Conservation (phyloP, 2,113 vertebrate species). For the Hyaena hyaena region DNA sequence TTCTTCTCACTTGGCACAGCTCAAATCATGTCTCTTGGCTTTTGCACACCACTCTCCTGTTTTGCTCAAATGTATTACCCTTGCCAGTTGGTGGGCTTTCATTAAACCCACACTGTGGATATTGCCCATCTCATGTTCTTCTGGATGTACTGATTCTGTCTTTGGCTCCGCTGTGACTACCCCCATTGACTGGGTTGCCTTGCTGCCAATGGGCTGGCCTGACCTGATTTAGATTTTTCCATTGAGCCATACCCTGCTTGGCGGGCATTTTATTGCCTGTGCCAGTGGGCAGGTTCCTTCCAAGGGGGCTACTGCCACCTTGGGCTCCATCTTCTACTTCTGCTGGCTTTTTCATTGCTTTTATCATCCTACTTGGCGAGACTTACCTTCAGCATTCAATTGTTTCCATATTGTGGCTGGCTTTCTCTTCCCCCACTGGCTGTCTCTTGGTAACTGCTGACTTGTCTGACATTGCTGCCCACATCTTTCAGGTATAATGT, state of each 20-base stretch:
- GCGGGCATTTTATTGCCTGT: neutral
- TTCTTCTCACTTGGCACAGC: neutral
- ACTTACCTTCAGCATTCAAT: neutral
- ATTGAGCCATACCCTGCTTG: neutral
- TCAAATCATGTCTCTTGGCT: slow-evolving; percentile 23
- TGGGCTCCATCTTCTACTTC: slow-evolving; percentile 45
- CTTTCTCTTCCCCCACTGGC: neutral
- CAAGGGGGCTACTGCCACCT: slow-evolving; percentile 33
- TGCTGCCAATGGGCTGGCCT: slow-evolving; percentile 17
- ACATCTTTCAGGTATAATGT: neutral
- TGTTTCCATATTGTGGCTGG: neutral
- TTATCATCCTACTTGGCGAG: slow-evolving; percentile 21
- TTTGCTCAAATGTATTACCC: slow-evolving; percentile 36
- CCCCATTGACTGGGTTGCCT: neutral
- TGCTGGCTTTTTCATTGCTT: neutral
- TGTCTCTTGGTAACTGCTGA: neutral
- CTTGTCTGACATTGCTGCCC: neutral
- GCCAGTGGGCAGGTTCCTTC: slow-evolving; percentile 24
- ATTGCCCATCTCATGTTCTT: neutral
- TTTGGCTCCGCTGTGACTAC: fast-evolving
- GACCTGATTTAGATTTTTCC: slow-evolving; percentile 68
- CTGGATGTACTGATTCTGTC: slow-evolving; percentile 56
- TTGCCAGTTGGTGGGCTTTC: slow-evolving; percentile 65
- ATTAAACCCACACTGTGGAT: neutral
- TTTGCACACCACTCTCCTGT: neutral